A percentile compares a stretch with the other conserved stretches of the same genome.
phyloP scores from a whole-genome alignment of 2,113 vertebrate genomes.

The Mellivora capensis region DNA sequence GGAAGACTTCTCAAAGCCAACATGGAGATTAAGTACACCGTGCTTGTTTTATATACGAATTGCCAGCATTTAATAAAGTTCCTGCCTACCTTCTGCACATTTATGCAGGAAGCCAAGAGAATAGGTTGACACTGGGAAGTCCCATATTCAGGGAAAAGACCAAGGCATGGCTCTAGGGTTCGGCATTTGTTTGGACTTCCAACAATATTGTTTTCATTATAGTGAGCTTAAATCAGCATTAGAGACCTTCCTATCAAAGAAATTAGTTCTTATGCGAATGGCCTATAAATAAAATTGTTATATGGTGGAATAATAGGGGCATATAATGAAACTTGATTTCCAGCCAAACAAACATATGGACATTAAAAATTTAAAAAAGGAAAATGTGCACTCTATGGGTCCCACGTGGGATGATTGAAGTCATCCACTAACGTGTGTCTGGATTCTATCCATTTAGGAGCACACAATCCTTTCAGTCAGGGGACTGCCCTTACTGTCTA shows the following conservation, averaged over 20 bases:
- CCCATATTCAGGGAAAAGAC: conserved; percentile 44
- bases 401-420: conserved; percentile 76
- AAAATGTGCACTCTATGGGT: conserved; percentile 45
- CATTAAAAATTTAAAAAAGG: conserved; percentile 49
- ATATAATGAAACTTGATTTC: conserved; percentile 78
- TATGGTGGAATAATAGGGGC: conserved; percentile 72
- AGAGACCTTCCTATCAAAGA: conserved; percentile 81
- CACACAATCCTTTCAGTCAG: conserved; percentile 56
- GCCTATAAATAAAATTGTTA: conserved; percentile 80
- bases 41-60: not conserved
- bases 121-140: conserved; percentile 49
- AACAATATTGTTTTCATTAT: conserved; percentile 81
- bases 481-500: conserved; percentile 50
- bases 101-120: not conserved
- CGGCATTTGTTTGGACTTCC: conserved; percentile 70
- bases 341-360: conserved; percentile 81
- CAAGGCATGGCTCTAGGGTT: conserved; percentile 46
- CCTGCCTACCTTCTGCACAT: conserved; percentile 1
- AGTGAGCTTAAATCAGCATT: conserved; percentile 77
- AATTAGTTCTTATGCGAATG: conserved; percentile 81
- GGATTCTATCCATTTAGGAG: conserved; percentile 64
- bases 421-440: conserved; percentile 66
- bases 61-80: not conserved
- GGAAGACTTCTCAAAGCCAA: not conserved
- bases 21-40: not conserved